Conservation (phyloP, 1,140 invertebrate species). For the Oedothorax gibbosus region DNA sequence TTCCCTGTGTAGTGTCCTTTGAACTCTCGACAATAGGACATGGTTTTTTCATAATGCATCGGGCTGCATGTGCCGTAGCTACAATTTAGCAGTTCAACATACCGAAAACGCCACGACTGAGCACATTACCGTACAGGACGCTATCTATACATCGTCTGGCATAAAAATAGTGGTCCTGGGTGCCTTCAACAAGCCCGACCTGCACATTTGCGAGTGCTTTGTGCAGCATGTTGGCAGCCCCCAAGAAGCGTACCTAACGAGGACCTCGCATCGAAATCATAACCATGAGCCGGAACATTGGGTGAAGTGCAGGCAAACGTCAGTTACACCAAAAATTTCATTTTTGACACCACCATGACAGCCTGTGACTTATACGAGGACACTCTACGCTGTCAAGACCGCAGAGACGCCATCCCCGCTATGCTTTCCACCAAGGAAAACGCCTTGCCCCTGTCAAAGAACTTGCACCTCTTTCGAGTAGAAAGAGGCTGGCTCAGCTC, state of each 20-base stretch:
- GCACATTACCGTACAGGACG: background rate
- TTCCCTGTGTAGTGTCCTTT: no score
- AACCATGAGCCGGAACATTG: background rate
- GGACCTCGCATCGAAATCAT: background rate
- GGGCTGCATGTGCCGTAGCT: no score
- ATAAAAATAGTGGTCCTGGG: background rate
- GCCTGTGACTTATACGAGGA: background rate
- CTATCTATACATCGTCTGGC: background rate
- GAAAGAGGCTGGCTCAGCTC: background rate
- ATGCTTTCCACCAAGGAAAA: background rate
- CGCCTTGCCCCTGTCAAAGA: background rate
- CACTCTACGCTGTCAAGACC: background rate
- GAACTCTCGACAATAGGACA: no score
- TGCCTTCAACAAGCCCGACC: background rate
- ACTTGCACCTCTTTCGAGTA: background rate
- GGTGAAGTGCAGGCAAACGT: background rate
- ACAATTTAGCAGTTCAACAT: background rate
- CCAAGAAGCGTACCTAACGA: background rate
- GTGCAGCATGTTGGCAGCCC: background rate
- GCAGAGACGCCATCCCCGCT: background rate
- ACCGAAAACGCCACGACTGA: background rate
- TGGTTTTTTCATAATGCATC: no score
- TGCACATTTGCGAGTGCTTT: background rate
- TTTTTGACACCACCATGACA: background rate
- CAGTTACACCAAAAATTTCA: background rate